phyloP scores from a whole-genome alignment of 2,888 invertebrate species.

The Coelogynopora nodosa region DNA sequence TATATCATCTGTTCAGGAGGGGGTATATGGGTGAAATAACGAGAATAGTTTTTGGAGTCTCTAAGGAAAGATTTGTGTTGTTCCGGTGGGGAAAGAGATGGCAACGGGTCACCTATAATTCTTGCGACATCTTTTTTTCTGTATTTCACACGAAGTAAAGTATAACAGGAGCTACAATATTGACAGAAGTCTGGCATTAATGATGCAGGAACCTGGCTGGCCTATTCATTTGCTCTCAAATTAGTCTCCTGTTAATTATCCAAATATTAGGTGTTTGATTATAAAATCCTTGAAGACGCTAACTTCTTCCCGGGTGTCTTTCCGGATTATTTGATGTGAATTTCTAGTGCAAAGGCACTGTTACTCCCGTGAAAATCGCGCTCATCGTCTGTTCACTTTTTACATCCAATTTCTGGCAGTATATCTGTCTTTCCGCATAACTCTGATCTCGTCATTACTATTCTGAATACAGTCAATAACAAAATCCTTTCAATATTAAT shows the following conservation, averaged over 20 bases:
- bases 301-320: background rate
- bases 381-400: constrained; percentile 21
- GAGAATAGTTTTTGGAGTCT: background rate
- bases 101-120: no score
- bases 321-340: background rate
- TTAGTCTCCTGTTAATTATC: constrained; percentile 20
- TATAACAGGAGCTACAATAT: no score
- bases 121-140: no score
- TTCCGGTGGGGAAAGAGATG: background rate
- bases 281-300: background rate
- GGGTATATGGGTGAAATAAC: background rate
- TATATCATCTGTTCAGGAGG: no score
- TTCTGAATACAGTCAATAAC: background rate
- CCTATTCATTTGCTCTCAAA: background rate
- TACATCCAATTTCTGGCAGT: background rate
- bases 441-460: background rate
- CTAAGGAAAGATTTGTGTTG: background rate
- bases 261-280: constrained; percentile 18
- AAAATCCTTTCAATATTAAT: constrained; percentile 13
- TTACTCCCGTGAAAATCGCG: background rate
- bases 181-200: background rate
- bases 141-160: no score
- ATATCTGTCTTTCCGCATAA: background rate
- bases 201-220: background rate
- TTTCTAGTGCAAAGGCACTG: background rate